Conservation (phyloP, 2,113 vertebrate species). For the Microcebus lehilahytsara region DNA sequence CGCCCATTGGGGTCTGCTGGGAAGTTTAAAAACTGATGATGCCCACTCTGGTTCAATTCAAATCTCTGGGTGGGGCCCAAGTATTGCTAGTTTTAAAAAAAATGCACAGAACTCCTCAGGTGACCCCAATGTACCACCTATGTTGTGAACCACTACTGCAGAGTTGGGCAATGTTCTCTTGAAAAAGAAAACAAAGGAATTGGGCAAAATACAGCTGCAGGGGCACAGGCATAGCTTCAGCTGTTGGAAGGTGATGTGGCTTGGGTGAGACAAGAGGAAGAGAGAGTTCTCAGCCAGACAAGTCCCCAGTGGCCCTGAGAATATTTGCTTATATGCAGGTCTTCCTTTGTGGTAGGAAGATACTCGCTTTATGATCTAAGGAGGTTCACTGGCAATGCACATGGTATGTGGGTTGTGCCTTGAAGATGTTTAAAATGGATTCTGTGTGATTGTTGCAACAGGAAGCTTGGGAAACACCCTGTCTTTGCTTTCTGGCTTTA, state of each 20-base stretch:
- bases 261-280: neutral
- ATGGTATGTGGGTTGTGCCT: neutral
- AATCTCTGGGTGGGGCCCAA: neutral
- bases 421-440: slow-evolving; percentile 35
- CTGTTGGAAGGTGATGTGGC: neutral
- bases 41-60: neutral
- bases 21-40: neutral
- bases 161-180: neutral
- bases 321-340: neutral
- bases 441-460: slow-evolving; percentile 59
- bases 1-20: neutral
- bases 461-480: slow-evolving; percentile 66
- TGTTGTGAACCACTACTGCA: neutral
- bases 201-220: neutral
- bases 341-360: slow-evolving; percentile 25
- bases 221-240: neutral
- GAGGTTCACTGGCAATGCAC: slow-evolving; percentile 22
- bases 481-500: slow-evolving; percentile 56
- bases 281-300: neutral
- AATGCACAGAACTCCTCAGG: neutral
- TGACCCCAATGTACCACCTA: neutral
- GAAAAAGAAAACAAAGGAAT: neutral
- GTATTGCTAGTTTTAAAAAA: neutral
- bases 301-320: neutral
- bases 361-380: neutral